phyloP scores from a whole-genome alignment of 1,140 invertebrate genomes.

The Cydia fagiglandana region DNA sequence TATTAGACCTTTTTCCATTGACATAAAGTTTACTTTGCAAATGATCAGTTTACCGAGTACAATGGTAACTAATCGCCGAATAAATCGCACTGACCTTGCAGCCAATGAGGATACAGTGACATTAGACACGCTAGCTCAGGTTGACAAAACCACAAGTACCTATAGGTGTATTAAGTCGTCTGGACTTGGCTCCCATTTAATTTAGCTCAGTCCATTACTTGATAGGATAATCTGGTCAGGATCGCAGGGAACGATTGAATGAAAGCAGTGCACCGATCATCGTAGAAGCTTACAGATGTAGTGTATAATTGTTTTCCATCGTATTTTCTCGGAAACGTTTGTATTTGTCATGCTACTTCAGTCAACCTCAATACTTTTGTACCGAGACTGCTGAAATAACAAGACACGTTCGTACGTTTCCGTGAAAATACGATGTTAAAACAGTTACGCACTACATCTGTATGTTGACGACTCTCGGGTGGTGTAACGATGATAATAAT shows the following conservation, averaged over 20 bases:
- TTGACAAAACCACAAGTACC: not conserved
- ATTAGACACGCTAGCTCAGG: not conserved
- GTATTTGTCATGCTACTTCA: no score
- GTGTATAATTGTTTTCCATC: no score
- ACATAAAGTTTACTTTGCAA: not conserved
- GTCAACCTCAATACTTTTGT: no score
- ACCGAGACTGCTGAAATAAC: no score
- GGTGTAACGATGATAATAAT: no score
- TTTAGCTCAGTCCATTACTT: not conserved
- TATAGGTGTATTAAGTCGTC: not conserved
- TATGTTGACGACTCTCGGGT: no score
- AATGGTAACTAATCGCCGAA: not conserved
- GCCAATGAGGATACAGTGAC: not conserved
- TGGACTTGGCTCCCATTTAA: not conserved
- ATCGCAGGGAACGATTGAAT: not conserved
- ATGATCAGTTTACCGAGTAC: constrained; percentile 8
- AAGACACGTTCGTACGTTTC: no score
- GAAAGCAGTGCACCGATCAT: no score
- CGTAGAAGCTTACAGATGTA: no score
- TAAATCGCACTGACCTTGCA: not conserved
- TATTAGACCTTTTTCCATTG: not conserved
- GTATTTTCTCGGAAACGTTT: no score
- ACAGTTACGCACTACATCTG: no score
- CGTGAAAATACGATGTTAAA: no score
- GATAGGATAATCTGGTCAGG: not conserved